These are phyloP conservation scores for Calidris pugnax DNA, from an alignment of 2,113 vertebrate species.

Conservation along the genomic window DNA sequence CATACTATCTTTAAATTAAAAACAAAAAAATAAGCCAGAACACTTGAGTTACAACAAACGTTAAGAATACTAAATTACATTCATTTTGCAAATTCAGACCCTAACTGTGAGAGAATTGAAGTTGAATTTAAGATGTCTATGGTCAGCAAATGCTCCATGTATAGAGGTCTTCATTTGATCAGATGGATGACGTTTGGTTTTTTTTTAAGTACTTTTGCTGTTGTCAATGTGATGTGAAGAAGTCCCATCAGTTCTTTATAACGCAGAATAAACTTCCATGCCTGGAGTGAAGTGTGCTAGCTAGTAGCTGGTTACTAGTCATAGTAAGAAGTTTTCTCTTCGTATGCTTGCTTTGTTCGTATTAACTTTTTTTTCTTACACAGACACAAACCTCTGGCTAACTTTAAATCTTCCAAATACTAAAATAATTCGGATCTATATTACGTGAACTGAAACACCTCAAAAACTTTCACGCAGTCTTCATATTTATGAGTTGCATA, in stretches of 20 bases:
- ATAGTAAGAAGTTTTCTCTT: constrained; percentile 84
- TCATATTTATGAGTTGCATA: constrained; percentile 78
- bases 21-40: not conserved
- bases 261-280: constrained; percentile 44
- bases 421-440: constrained; percentile 77
- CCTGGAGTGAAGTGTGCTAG: constrained; percentile 81
- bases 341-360: constrained; percentile 80
- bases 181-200: not conserved
- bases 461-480: constrained; percentile 76
- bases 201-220: not conserved
- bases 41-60: not conserved
- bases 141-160: not conserved
- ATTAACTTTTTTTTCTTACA: constrained; percentile 82
- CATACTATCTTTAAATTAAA: constrained; percentile 24
- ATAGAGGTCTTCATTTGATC: constrained; percentile 46
- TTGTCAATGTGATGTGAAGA: not conserved
- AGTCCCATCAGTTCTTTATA: constrained; percentile 45
- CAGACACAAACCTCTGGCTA: constrained; percentile 81
- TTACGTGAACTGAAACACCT: constrained; percentile 77
- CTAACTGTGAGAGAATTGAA: constrained; percentile 3
- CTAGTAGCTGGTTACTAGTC: constrained; percentile 85
- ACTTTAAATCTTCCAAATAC: constrained; percentile 75
- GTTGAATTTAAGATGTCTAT: constrained; percentile 23
- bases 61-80: not conserved
- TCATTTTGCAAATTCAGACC: constrained; percentile 42